Conservation (phyloP, 1,140 invertebrate genomes). For the Spodoptera litura region DNA sequence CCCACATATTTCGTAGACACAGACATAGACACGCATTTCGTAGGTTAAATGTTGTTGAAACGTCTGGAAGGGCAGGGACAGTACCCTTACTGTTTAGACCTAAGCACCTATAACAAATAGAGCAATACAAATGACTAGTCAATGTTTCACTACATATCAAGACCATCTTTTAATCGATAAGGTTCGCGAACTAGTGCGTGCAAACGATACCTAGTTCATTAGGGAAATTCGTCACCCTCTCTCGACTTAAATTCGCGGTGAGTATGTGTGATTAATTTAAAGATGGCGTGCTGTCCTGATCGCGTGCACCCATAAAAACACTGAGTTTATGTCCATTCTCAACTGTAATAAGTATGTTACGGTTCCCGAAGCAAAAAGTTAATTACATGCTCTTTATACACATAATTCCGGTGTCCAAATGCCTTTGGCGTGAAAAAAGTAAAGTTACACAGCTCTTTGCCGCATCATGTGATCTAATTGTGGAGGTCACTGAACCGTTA, state of each 20-base stretch:
- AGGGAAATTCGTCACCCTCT: background rate
- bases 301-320: slow-evolving; percentile 29
- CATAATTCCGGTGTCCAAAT: slow-evolving; percentile 11
- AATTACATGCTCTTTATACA: slow-evolving; percentile 19
- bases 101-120: too few relatives aligned
- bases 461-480: slow-evolving; percentile 15
- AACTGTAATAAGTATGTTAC: slow-evolving; percentile 17
- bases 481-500: slow-evolving; percentile 5
- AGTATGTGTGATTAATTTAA: slow-evolving; percentile 6
- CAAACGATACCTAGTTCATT: background rate
- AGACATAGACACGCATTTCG: too few relatives aligned
- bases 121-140: too few relatives aligned
- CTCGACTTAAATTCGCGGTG: background rate
- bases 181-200: too few relatives aligned
- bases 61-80: too few relatives aligned
- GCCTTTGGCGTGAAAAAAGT: slow-evolving; percentile 36
- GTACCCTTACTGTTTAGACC: too few relatives aligned
- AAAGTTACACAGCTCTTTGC: slow-evolving; percentile 6
- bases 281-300: slow-evolving; percentile 11
- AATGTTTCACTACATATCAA: too few relatives aligned
- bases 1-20: too few relatives aligned
- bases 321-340: slow-evolving; percentile 17
- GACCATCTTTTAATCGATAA: too few relatives aligned
- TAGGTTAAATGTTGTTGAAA: too few relatives aligned
- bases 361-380: slow-evolving; percentile 13